Conservation (phyloP, 2,888 invertebrate species). For the Dasysyrphus tricinctus region DNA sequence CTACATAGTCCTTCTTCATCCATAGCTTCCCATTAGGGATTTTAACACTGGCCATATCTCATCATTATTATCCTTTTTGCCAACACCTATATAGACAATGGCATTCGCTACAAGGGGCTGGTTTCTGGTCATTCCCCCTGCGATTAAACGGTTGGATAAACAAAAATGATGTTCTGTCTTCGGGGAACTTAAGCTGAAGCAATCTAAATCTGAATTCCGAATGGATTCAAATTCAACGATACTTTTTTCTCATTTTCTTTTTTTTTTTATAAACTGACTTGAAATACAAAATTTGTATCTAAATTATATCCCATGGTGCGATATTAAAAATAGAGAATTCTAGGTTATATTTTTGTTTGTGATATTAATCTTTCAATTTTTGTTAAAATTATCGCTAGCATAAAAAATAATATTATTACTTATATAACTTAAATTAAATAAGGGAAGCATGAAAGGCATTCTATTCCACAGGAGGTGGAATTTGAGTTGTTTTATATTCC, state of each 20-base stretch:
- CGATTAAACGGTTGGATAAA: conserved; percentile 10
- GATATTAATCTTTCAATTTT: neutral
- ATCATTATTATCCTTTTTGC: conserved; percentile 15
- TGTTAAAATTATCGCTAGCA: neutral
- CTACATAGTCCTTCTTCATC: neutral
- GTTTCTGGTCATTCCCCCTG: neutral
- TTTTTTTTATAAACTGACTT: neutral
- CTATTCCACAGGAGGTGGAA: too few relatives aligned
- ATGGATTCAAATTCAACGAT: neutral
- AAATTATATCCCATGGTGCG: neutral
- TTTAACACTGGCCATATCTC: conserved; percentile 7
- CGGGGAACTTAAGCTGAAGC: neutral
- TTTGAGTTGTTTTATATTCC: too few relatives aligned
- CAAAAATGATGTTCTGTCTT: neutral
- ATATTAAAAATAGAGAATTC: neutral
- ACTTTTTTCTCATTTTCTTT: neutral
- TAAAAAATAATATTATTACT: neutral
- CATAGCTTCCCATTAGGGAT: neutral
- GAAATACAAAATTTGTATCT: neutral
- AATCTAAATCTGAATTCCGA: conserved; percentile 16
- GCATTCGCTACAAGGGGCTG: neutral
- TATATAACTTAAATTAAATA: too few relatives aligned
- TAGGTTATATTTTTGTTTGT: neutral
- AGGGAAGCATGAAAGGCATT: too few relatives aligned
- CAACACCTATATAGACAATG: neutral